Percentiles rank a stretch among this genome's conserved stretches.
Evolutionary conservation across 2,113 vertebrate genomes (phyloP).

Genomic region (Colossoma macropomum): DNA sequence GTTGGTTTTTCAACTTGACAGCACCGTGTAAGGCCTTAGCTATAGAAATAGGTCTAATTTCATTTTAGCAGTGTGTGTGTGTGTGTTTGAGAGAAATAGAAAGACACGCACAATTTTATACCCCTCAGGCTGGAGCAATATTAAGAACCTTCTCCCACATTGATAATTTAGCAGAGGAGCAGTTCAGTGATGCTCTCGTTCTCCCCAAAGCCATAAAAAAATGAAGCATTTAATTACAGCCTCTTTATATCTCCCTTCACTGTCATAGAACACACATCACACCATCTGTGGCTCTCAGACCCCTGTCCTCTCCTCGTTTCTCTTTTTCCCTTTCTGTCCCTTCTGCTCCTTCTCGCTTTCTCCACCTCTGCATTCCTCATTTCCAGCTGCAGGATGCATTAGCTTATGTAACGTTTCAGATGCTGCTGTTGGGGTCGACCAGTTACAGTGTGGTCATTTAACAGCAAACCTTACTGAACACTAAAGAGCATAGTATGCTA

Average conservation of each 20-base stretch:
- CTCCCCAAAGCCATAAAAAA: neutral
- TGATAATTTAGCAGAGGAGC: neutral
- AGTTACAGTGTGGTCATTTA: neutral
- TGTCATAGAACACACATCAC: conserved; percentile 5
- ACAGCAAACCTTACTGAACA: neutral
- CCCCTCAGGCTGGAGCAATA: neutral
- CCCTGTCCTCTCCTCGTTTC: neutral
- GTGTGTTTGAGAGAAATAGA: neutral
- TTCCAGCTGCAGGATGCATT: neutral
- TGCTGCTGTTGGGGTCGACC: neutral
- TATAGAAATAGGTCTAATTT: neutral
- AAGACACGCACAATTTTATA: neutral
- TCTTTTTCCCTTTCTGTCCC: neutral
- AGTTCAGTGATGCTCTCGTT: neutral
- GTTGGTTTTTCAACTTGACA: neutral
- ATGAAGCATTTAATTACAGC: neutral
- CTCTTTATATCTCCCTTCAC: neutral
- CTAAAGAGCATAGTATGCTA: neutral
- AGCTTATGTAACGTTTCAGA: conserved; percentile 7
- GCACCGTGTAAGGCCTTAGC: neutral
- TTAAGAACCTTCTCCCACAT: neutral
- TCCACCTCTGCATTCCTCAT: neutral
- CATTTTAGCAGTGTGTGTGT: neutral
- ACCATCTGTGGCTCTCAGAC: neutral
- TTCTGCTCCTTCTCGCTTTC: neutral